Base-by-base conservation (phyloP, 2,888 invertebrate genomes). In the Caenorhabditis macrosperma region DNA sequence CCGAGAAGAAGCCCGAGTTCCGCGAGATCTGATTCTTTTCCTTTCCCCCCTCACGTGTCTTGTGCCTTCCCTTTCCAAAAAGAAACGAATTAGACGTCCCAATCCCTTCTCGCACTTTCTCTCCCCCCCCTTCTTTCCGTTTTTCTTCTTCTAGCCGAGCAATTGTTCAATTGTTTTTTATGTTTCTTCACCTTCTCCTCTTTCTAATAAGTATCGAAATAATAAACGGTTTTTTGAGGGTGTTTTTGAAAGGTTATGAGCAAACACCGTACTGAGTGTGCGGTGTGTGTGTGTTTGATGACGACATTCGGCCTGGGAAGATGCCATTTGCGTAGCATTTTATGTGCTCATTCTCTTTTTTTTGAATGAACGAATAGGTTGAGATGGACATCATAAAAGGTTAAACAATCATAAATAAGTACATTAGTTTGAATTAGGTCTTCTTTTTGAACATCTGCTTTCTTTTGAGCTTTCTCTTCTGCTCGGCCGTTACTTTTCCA, bases 401-500 rank as follows among this genome's bases (percentile, higher is more conserved):
- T 9, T 12, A 33, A 9, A 38, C 38, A 38, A 38, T 9, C 38
- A 38, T 12, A 38, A 12, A 38, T 12, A 12, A 12, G 38, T 12
- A 33, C 33, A 7, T n/a, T n/a, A 33, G 17, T 22, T 50, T 57
- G 12, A 48, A 2, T 55, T 28, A 41, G 12, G 17, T 33, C 28
- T 81, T 82, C 60, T 68, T 83, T 26, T 81, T 83, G 68, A 71
- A 84, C 66, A 83, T 82, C 50, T 81, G 79, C 41, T 86, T 86
- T 30, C 74, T 77, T 52, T 77, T 76, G 46, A 86, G 22, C 61
- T 86, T 86, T 24, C 85, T 48, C 48, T 84, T 84, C 54, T 80
- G 78, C 35, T 84, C 84, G 38, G 82, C 84, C 0, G 81, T 74
- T 15, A 83, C 75, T 57, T 86, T 85, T 68, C 86, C 86, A 9